Evolutionary conservation across 2,113 vertebrate genomes (phyloP).

Genomic region (Harpagus bidentatus): DNA sequence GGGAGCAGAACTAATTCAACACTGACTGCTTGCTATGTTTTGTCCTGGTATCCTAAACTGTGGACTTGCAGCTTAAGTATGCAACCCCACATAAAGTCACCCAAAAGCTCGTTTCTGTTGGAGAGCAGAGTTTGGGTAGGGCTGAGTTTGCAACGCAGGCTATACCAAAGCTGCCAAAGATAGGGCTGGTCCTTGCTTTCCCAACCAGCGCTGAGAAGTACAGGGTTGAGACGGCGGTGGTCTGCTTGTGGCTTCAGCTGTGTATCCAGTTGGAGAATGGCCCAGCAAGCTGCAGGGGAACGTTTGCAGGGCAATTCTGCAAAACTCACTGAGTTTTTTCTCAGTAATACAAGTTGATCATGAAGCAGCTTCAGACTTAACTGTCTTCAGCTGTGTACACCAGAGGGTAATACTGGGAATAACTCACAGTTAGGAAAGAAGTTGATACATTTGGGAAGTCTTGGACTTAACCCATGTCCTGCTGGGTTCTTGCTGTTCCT

Average conservation of each 20-base stretch:
- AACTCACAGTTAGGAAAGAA: background rate
- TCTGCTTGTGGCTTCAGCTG: background rate
- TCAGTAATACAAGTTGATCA: background rate
- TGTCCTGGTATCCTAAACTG: background rate
- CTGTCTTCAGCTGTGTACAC: background rate
- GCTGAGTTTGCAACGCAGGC: background rate
- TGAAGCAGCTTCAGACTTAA: background rate
- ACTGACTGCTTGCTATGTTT: background rate
- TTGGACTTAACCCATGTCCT: background rate
- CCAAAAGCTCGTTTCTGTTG: background rate
- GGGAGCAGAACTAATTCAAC: background rate
- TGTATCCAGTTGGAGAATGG: background rate
- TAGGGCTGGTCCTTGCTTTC: background rate
- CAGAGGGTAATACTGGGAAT: background rate
- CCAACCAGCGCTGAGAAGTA: background rate
- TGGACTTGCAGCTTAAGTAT: accelerated
- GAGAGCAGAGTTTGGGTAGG: background rate
- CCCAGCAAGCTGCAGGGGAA: background rate
- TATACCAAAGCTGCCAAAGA: background rate
- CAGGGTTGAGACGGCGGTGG: background rate
- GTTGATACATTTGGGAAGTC: background rate
- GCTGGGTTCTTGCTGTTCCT: background rate
- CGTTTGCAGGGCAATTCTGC: background rate
- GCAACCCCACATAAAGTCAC: background rate
- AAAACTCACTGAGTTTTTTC: background rate